Conservation (phyloP, 2,797 vertebrate species). For the Aldrovandia affinis region DNA sequence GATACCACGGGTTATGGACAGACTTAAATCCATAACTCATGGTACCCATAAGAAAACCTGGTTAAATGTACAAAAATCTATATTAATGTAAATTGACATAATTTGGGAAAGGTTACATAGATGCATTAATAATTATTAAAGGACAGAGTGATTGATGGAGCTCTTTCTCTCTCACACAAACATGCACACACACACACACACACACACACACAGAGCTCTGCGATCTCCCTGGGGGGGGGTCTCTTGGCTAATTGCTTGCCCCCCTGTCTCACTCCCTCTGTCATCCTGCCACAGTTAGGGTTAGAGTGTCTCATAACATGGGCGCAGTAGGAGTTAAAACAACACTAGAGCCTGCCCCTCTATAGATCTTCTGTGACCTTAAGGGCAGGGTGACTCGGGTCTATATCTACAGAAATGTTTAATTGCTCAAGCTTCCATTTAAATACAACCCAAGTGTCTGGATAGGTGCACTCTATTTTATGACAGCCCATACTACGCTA, state of each 20-base stretch:
- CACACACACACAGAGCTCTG: constrained; percentile 28
- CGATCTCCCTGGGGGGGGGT: constrained; percentile 34
- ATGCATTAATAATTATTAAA: constrained; percentile 68
- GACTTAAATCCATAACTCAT: too few relatives aligned
- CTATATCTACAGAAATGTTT: not conserved
- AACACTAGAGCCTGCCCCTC: constrained; percentile 66
- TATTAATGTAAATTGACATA: constrained; percentile 74
- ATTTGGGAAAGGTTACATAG: constrained; percentile 74
- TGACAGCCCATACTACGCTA: not conserved
- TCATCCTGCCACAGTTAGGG: constrained; percentile 72
- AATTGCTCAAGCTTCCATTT: not conserved
- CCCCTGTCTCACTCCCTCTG: constrained; percentile 72
- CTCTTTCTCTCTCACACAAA: constrained; percentile 55
- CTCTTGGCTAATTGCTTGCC: constrained; percentile 66
- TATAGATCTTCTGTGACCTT: constrained; percentile 68
- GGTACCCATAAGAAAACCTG: too few relatives aligned
- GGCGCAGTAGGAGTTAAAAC: constrained; percentile 71
- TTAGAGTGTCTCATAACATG: constrained; percentile 71
- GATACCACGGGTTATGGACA: constrained; percentile 42
- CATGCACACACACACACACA: constrained; percentile 56
- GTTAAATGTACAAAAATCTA: too few relatives aligned
- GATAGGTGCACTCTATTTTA: not conserved
- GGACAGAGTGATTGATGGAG: constrained; percentile 76
- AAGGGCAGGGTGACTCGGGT: constrained; percentile 17
- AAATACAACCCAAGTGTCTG: not conserved